These are phyloP conservation scores for Ctenoplectra terminalis DNA, from an alignment of 1,140 invertebrate species.

Conservation along the genomic window DNA sequence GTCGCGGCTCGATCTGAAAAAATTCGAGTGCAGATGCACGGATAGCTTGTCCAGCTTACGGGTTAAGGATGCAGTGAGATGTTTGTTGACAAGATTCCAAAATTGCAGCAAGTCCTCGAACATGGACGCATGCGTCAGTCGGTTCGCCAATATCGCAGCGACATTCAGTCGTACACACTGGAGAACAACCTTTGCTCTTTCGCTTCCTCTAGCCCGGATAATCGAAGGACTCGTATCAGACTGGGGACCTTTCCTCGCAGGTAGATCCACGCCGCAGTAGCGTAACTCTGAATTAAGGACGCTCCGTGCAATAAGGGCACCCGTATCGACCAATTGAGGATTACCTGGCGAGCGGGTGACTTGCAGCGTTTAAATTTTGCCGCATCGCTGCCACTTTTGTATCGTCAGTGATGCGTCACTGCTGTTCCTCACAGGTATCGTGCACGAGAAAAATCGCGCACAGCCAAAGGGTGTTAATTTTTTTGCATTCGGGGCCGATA, in stretches of 20 bases:
- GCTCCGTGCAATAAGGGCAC: conserved; percentile 37
- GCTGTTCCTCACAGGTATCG: not conserved
- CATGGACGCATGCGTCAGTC: conserved; percentile 53
- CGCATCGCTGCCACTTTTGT: conserved; percentile 42
- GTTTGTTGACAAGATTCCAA: conserved; percentile 75
- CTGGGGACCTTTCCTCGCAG: conserved; percentile 5
- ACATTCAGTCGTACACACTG: conserved; percentile 58
- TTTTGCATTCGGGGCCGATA: not conserved
- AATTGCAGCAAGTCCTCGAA: conserved; percentile 49
- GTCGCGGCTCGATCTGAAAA: not conserved
- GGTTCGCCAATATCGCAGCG: conserved; percentile 73
- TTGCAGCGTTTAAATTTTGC: conserved; percentile 44
- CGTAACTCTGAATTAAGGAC: conserved; percentile 50
- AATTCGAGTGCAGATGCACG: not conserved
- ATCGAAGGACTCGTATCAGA: conserved; percentile 43
- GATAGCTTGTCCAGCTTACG: conserved; percentile 1
- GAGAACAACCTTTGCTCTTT: conserved; percentile 61
- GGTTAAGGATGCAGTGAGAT: conserved; percentile 47
- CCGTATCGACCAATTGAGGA: conserved; percentile 43
- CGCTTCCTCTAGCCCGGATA: conserved; percentile 32
- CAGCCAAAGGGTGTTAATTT: not conserved
- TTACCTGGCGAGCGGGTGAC: not conserved
- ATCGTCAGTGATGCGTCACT: not conserved
- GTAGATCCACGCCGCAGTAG: conserved; percentile 39
- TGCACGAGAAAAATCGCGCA: not conserved